phyloP scores from a whole-genome alignment of 2,113 vertebrate genomes.

The Rousettus leschenaultii region DNA sequence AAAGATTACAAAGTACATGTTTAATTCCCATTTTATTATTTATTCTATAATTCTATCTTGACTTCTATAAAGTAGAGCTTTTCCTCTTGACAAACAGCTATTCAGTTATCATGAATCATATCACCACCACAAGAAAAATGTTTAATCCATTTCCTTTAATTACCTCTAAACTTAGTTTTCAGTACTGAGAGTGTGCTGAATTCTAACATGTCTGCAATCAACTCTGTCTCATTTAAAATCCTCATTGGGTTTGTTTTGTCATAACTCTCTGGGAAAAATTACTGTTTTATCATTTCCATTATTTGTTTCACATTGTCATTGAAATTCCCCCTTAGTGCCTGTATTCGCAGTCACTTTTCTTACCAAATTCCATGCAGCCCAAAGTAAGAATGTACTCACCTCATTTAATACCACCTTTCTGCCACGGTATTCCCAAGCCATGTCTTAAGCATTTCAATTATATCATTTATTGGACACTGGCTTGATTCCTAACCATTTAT shows the following conservation, averaged over 20 bases:
- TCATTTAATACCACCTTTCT: not conserved
- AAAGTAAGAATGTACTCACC: not conserved
- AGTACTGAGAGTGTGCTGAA: not conserved
- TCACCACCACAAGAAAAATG: not conserved
- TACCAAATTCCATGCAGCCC: not conserved
- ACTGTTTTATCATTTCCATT: not conserved
- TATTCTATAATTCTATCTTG: not conserved
- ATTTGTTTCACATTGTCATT: conserved; percentile 6
- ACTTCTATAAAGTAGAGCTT: not conserved
- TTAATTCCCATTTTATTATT: not conserved
- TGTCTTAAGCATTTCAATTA: not conserved
- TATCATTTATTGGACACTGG: not conserved
- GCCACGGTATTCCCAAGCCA: not conserved
- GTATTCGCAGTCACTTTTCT: not conserved
- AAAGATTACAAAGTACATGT: not conserved
- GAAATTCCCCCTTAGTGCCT: not conserved
- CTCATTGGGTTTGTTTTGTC: not conserved
- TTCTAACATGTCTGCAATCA: not conserved
- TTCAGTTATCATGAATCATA: not conserved
- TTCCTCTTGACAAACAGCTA: not conserved
- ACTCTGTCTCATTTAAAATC: not conserved
- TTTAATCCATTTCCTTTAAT: not conserved
- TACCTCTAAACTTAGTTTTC: conserved; percentile 32
- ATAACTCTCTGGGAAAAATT: conserved; percentile 17
- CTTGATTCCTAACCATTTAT: conserved; percentile 27